phyloP scores from a whole-genome alignment of 92 coral and sea anemone species.

The Meandrina meandrites region DNA sequence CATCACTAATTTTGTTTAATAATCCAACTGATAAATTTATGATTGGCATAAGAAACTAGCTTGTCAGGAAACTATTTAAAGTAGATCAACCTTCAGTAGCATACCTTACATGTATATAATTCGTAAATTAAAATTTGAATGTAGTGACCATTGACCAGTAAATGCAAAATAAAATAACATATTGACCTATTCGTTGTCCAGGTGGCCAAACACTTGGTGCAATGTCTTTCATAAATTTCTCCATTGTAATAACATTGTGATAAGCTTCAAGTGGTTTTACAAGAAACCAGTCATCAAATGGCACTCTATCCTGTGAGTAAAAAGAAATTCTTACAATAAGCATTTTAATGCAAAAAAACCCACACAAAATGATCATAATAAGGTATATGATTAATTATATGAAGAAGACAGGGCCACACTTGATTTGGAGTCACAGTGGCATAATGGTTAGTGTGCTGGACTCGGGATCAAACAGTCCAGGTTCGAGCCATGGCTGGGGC shows the following conservation, averaged over 20 bases:
- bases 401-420: too few species aligned
- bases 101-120: not conserved
- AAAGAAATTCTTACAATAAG: not conserved
- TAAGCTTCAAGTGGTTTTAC: slow-evolving; percentile 79
- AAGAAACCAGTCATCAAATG: slow-evolving; percentile 89
- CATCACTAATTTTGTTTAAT: not conserved
- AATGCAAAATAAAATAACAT: not conserved
- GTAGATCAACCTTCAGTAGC: not conserved
- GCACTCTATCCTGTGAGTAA: slow-evolving; percentile 70
- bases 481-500: too few species aligned
- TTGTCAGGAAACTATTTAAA: not conserved
- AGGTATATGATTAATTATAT: too few species aligned
- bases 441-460: too few species aligned
- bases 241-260: slow-evolving; percentile 90
- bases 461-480: too few species aligned
- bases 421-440: too few species aligned
- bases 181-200: slow-evolving; percentile 93
- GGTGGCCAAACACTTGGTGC: slow-evolving; percentile 94
- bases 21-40: not conserved
- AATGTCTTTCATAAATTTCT: slow-evolving; percentile 85
- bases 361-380: too few species aligned
- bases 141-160: not conserved
- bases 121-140: not conserved
- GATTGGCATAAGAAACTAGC: not conserved
- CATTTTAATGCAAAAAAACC: too few species aligned